Evolutionary conservation across 2,888 invertebrate species (phyloP), one percentile per base, ranked within the genome.

Genomic region (Apamea monoglypha): DNA sequence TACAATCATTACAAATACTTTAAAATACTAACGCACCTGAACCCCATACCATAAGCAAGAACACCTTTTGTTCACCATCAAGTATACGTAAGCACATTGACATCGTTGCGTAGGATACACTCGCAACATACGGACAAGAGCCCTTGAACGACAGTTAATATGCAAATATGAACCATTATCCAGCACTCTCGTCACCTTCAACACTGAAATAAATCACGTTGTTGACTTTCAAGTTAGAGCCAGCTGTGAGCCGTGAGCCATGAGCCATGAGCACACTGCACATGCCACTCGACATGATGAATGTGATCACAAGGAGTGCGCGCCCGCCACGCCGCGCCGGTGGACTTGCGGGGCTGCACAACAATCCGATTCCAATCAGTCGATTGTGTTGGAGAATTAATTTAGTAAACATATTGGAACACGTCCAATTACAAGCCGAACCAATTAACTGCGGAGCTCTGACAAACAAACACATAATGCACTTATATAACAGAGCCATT

Each of bases 381-480:
- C 40, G 29, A 81, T 83, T 81, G 81, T 81, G 59, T 78, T 71
- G 59, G 80, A 72, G 73, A 83, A 87, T 88, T 86, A 86, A 83
- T 88, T 87, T 80, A 83, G 79, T 83, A 76, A 86, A 88, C 81
- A 86, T 78, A 88, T 87, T 88, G 83, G 67, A 78, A 76, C 88
- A 69, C 67, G 71, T 87, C 87, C 81, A 86, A 88, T 88, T 88
- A 87, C 81, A 66, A 64, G 56, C 74, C 44, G 74, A 87, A 78
- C 79, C 81, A 87, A 88, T 87, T 87, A 86, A 87, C 76, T 74
- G 71, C 71, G 74, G 66, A 73, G 76, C 70, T 67, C 68, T 75
- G 59, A 67, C 76, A 70, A 81, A 82, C 88, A 76, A 85, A 75
- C 67, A 73, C 70, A 76, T 67, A 76, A 71, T 73, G 69, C 80